phyloP scores from a whole-genome alignment of 2,888 invertebrate species.

The Candidula unifasciata region DNA sequence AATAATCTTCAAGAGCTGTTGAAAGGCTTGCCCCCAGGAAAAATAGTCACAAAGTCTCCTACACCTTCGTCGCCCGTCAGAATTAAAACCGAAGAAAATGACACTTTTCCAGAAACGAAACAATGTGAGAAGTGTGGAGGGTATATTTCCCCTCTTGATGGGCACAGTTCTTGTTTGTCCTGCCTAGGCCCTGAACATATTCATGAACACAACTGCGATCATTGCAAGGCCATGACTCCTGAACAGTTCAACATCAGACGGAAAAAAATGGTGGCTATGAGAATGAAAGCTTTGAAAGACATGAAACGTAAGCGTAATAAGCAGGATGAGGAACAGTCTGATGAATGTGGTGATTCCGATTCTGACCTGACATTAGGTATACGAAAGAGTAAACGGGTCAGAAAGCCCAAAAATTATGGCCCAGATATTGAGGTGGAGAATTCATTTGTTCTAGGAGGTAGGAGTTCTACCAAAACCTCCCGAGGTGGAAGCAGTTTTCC shows the following conservation, averaged over 20 bases:
- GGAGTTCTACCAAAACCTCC: background rate
- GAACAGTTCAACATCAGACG: conserved; percentile 50
- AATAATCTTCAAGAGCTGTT: conserved; percentile 47
- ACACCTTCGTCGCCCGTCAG: conserved; percentile 7
- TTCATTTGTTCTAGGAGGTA: conserved; percentile 6
- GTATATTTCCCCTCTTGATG: conserved; percentile 50
- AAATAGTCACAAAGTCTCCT: conserved; percentile 36
- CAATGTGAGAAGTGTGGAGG: conserved; percentile 43
- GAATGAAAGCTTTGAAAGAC: conserved; percentile 51
- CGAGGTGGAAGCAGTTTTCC: background rate
- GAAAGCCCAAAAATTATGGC: conserved; percentile 49
- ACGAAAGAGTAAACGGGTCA: conserved; percentile 43
- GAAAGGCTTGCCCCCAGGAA: conserved; percentile 43
- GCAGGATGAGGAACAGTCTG: conserved; percentile 18
- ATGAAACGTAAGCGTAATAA: conserved; percentile 38
- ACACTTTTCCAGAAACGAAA: conserved; percentile 11
- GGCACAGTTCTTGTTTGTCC: conserved; percentile 36
- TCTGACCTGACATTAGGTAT: conserved; percentile 23
- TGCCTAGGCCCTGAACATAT: conserved; percentile 49
- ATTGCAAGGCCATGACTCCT: conserved; percentile 43
- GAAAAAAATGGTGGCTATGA: conserved; percentile 43
- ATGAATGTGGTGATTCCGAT: conserved; percentile 26
- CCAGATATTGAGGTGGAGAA: conserved; percentile 46
- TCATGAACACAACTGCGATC: conserved; percentile 38
- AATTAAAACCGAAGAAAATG: conserved; percentile 26